These are phyloP conservation scores for Andrena praecox DNA, from an alignment of 2,888 invertebrate species.

Conservation along the genomic window DNA sequence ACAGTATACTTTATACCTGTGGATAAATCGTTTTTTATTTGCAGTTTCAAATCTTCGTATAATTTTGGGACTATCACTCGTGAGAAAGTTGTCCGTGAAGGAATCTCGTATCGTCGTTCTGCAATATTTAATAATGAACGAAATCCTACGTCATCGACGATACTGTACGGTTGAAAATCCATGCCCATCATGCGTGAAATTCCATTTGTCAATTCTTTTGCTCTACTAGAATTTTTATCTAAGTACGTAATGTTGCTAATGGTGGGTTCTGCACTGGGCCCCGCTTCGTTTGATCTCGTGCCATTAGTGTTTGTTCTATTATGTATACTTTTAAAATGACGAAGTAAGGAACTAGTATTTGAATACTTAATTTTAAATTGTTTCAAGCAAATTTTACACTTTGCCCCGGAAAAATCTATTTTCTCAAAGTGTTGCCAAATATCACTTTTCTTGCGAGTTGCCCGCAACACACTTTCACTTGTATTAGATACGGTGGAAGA, in stretches of 20 bases:
- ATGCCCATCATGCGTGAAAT: slow-evolving; percentile 10
- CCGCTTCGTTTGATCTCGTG: neutral
- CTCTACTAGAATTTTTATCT: neutral
- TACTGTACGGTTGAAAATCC: slow-evolving; percentile 1
- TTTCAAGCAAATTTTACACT: neutral
- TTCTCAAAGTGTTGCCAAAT: neutral
- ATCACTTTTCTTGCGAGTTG: neutral
- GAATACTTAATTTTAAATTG: neutral
- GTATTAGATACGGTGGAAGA: neutral
- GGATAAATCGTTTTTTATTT: neutral
- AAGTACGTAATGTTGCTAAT: neutral
- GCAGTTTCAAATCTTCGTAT: neutral
- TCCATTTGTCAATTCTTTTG: neutral
- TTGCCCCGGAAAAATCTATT: neutral
- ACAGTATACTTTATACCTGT: neutral
- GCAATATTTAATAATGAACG: neutral
- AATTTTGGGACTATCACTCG: slow-evolving; percentile 7
- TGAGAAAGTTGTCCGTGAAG: neutral
- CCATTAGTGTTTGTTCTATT: too few species aligned
- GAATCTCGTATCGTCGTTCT: slow-evolving; percentile 8
- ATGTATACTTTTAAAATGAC: neutral
- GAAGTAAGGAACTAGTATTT: neutral
- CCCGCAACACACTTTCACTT: neutral
- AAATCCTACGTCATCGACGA: slow-evolving; percentile 3
- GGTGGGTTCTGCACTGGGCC: neutral